These are phyloP conservation scores for Rhinoraja longicauda DNA, from an alignment of 2,797 vertebrate genomes.

Conservation along the genomic window DNA sequence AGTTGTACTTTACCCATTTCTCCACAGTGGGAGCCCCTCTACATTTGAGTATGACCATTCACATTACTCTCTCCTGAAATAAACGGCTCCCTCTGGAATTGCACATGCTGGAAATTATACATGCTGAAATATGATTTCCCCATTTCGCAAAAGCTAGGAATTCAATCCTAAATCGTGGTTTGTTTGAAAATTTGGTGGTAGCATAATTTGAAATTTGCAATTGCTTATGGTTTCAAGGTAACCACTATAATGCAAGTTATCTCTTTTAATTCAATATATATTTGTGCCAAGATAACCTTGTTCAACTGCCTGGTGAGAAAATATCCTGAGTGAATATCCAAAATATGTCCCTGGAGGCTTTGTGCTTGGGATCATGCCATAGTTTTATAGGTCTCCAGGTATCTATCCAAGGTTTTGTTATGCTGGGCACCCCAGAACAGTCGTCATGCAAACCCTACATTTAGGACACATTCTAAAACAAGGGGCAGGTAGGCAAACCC, in stretches of 20 bases:
- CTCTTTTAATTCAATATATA: too few relatives aligned
- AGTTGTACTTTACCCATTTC: not conserved
- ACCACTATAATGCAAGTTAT: too few relatives aligned
- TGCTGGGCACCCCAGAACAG: not conserved
- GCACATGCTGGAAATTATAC: not conserved
- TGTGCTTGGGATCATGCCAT: too few relatives aligned
- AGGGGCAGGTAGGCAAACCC: not conserved
- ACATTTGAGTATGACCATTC: not conserved
- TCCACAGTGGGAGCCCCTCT: not conserved
- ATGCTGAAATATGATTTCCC: not conserved
- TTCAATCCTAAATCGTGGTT: not conserved
- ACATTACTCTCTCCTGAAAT: not conserved
- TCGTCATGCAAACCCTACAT: not conserved
- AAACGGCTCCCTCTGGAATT: not conserved
- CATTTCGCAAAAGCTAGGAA: not conserved
- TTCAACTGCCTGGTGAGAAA: too few relatives aligned
- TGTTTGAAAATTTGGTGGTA: too few relatives aligned
- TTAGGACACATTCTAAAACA: not conserved
- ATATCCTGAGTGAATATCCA: too few relatives aligned
- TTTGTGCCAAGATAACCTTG: too few relatives aligned
- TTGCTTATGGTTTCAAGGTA: too few relatives aligned
- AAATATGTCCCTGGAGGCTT: too few relatives aligned
- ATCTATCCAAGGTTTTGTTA: not conserved
- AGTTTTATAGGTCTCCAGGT: too few relatives aligned
- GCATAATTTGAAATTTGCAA: too few relatives aligned